Conservation (phyloP, 2,797 vertebrate species). For the Tachyglossus aculeatus region DNA sequence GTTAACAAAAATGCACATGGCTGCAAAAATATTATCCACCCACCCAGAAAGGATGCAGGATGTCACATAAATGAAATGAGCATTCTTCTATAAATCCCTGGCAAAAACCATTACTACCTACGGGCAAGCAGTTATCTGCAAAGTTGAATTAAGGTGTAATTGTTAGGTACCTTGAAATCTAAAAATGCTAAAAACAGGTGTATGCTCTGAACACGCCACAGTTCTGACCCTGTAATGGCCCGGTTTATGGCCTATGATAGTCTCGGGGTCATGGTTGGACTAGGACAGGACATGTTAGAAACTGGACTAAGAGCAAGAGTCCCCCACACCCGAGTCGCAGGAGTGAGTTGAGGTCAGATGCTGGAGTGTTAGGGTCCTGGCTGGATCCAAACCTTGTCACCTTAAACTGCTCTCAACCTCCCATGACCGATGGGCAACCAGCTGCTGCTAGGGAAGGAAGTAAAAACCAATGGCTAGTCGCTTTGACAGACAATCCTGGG, state of each 20-base stretch:
- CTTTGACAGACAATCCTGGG: slow-evolving; percentile 19
- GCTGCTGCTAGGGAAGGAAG: background rate
- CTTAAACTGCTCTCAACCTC: background rate
- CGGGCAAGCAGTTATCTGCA: background rate
- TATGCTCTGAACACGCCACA: too few relatives aligned
- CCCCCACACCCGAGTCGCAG: too few relatives aligned
- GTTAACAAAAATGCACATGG: background rate
- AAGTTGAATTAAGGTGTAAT: background rate
- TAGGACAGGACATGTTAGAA: too few relatives aligned
- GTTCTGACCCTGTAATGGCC: too few relatives aligned
- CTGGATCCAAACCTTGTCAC: background rate
- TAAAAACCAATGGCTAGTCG: slow-evolving; percentile 11
- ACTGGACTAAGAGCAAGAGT: too few relatives aligned
- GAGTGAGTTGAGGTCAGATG: background rate
- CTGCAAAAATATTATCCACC: background rate
- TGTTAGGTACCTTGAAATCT: background rate
- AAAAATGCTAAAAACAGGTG: background rate
- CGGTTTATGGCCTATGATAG: too few relatives aligned
- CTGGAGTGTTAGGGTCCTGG: background rate
- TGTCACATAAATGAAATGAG: background rate
- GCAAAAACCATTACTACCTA: slow-evolving; percentile 11
- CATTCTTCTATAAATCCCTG: background rate
- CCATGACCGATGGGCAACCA: background rate
- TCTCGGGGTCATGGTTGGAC: too few relatives aligned
- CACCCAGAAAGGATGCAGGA: background rate